Evolutionary conservation across 2,113 vertebrate species (phyloP), one percentile per base, ranked within the genome.

Genomic region (Seriola quinqueradiata): DNA sequence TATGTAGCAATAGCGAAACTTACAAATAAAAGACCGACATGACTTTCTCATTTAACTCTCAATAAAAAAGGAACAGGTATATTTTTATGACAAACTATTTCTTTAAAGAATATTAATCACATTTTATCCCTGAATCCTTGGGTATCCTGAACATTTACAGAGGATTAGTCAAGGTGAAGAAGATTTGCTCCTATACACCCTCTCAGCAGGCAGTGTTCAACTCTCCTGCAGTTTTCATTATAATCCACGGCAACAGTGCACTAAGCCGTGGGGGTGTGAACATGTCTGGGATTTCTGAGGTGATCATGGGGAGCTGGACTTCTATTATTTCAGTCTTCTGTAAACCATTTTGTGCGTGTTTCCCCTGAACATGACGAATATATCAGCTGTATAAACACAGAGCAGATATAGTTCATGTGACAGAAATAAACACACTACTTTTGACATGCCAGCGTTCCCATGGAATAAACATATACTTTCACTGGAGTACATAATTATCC

Each of bases 301-400:
- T 63, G 34, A 60, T 71, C 1, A 2, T 17, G 61, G 72, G 61
- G 50, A 72, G 79, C 64, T 77, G 23, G 57, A 66, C 32, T 59
- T 79, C 38, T 79, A 2, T 82, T 77, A 60, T 85, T 88, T 82
- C 57, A 76, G 69, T 79, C 78, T 60, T 79, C 48, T 44, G 34
- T 71, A 60, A 59, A 78, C 46, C 68, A 40, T 54, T 40, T 23
- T 19, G 36, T 40, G 36, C 10, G 34, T 70, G 46, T 81, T 81
- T 81, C 55, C 34, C 66, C 46, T 25, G 52, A n/a, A 61, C 64
- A 74, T 12, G 68, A 59, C 2, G 1, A 79, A 69, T 14, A 8
- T 58, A 54, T 83, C 73, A 81, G 82, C 80, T 84, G 65, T 58
- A 58, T 61, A 87, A 84, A 86, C 87, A 84, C 54, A 16, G 57